phyloP scores from a whole-genome alignment of 2,888 invertebrate genomes.

The Heliconius sara region DNA sequence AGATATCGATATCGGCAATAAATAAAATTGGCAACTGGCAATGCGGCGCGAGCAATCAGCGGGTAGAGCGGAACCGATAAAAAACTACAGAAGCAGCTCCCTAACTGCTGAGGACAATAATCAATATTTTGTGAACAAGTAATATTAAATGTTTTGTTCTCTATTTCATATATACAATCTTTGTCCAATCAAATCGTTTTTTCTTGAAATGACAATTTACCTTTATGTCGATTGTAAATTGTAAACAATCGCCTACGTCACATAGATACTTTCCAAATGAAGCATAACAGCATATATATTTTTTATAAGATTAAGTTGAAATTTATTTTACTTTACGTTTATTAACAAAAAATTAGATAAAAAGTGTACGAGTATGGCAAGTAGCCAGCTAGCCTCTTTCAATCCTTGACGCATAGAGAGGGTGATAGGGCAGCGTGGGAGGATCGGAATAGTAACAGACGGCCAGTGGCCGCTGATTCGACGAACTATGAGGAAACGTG shows the following conservation, averaged over 20 bases:
- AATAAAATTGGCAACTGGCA: slow-evolving; percentile 80
- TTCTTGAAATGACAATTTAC: background rate
- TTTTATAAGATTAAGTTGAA: background rate
- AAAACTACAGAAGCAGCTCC: slow-evolving; percentile 61
- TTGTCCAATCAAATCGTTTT: background rate
- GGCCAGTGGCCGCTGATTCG: background rate
- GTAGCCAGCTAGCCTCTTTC: background rate
- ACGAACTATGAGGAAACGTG: slow-evolving; percentile 41
- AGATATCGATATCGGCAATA: slow-evolving; percentile 75
- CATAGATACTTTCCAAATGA: background rate
- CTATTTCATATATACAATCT: background rate
- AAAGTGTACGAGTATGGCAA: background rate
- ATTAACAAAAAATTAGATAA: background rate
- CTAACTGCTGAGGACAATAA: background rate
- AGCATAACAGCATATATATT: background rate
- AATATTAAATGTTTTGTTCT: background rate
- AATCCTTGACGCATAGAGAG: background rate
- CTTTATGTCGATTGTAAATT: background rate
- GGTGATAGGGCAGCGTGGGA: slow-evolving; percentile 21
- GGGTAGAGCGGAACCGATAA: slow-evolving; percentile 68
- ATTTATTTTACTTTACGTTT: too few relatives aligned
- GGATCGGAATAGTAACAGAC: slow-evolving; percentile 13
- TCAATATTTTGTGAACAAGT: slow-evolving; percentile 1
- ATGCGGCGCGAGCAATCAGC: slow-evolving; percentile 54
- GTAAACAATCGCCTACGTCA: background rate